Percentiles rank a stretch among this genome's conserved stretches.
These are phyloP conservation scores for Abrostola triplasia DNA, from an alignment of 2,888 invertebrate species.

Conservation along the genomic window DNA sequence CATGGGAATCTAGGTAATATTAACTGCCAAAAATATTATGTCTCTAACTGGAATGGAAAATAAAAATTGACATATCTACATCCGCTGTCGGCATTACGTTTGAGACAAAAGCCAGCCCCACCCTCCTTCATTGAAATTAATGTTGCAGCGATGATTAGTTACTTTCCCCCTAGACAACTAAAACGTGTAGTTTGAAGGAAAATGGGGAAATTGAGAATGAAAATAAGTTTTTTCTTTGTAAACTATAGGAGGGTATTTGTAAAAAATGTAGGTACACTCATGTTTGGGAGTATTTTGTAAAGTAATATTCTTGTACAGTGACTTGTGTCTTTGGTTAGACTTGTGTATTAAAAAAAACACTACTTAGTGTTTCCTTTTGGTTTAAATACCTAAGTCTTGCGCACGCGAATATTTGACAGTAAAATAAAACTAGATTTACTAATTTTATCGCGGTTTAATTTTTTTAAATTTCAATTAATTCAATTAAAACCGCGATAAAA, in stretches of 20 bases:
- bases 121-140: constrained; percentile 72
- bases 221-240: neutral
- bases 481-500: too few relatives aligned
- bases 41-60: constrained; percentile 1
- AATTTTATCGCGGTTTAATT: too few relatives aligned
- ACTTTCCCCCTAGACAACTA: constrained; percentile 57
- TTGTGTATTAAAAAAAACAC: too few relatives aligned
- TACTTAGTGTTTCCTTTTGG: too few relatives aligned
- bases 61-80: constrained; percentile 44
- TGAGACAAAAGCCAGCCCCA: constrained; percentile 55
- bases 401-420: too few relatives aligned
- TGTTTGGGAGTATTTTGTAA: too few relatives aligned
- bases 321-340: too few relatives aligned
- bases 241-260: neutral
- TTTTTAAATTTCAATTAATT: too few relatives aligned
- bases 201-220: constrained; percentile 20
- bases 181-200: constrained; percentile 40
- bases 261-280: neutral
- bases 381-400: too few relatives aligned
- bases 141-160: constrained; percentile 64
- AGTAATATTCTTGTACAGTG: too few relatives aligned
- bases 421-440: too few relatives aligned
- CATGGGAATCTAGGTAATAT: too few relatives aligned
- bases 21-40: neutral
- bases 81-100: constrained; percentile 40